Evolutionary conservation across 2,888 invertebrate genomes (phyloP).

Genomic region (Pachydiplax longipennis): DNA sequence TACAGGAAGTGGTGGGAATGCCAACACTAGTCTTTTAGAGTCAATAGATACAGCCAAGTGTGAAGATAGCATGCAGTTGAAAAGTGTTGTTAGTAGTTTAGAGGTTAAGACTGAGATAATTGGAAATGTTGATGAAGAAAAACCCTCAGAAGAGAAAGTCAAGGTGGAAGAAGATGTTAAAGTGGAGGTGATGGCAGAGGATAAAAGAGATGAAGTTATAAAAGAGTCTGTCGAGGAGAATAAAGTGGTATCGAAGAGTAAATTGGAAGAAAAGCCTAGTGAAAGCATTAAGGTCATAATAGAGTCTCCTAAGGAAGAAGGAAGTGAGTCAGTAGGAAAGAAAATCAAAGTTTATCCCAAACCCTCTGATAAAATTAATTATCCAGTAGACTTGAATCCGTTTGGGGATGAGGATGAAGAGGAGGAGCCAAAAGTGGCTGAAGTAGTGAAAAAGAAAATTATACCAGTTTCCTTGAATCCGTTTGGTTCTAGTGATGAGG

Average conservation of each 20-base stretch:
- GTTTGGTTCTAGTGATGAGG: constrained; percentile 72
- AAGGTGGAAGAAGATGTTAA: constrained; percentile 31
- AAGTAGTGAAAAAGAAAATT: constrained; percentile 53
- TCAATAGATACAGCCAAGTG: background rate
- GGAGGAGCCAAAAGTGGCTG: constrained; percentile 48
- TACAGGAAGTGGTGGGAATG: background rate
- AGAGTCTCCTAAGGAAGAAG: background rate
- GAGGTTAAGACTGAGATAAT: constrained; percentile 45
- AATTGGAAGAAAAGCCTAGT: background rate
- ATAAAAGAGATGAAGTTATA: constrained; percentile 44
- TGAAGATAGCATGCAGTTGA: background rate
- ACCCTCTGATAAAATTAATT: constrained; percentile 57
- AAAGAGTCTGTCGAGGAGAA: constrained; percentile 45
- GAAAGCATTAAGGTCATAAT: background rate
- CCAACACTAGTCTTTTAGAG: background rate
- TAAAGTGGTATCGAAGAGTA: background rate
- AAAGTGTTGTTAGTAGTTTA: constrained; percentile 43
- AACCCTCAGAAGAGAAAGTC: background rate
- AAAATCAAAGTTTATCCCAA: constrained; percentile 45
- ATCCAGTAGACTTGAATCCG: constrained; percentile 85
- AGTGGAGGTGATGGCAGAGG: background rate
- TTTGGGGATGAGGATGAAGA: constrained; percentile 72
- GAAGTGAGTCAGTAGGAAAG: background rate
- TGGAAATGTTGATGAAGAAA: background rate
- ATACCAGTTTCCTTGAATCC: constrained; percentile 65